Evolutionary conservation across 2,113 vertebrate species (phyloP).

Genomic region (Genyomyrus donnyi): DNA sequence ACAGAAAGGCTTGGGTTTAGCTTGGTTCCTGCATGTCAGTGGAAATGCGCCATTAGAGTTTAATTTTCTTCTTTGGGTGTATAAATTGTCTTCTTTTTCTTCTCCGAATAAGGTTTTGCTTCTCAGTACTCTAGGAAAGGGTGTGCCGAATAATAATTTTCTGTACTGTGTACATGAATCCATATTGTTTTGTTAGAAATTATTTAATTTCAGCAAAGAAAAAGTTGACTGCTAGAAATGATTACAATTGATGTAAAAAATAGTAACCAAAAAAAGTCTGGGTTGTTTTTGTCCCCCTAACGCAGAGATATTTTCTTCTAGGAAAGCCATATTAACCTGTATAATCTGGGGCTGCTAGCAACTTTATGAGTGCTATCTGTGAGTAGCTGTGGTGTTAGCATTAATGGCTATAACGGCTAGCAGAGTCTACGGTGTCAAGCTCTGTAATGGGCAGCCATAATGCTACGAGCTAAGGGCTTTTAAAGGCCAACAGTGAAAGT

Average conservation of each 20-base stretch:
- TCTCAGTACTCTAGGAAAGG: not conserved
- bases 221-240: not conserved
- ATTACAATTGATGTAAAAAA: not conserved
- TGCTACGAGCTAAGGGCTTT: not conserved
- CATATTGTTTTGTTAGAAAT: not conserved
- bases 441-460: not conserved
- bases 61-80: not conserved
- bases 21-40: not conserved
- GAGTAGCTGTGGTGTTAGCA: not conserved
- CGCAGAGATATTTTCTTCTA: not conserved
- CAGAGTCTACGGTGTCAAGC: not conserved
- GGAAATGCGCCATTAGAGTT: not conserved
- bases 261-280: not conserved
- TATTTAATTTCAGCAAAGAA: not conserved
- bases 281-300: not conserved
- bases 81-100: not conserved
- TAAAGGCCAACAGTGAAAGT: not conserved
- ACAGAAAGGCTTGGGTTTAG: not conserved
- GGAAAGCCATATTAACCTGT: not conserved
- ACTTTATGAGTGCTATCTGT: not conserved
- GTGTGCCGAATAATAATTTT: not conserved
- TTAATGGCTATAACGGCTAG: not conserved
- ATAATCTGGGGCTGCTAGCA: not conserved
- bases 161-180: not conserved
- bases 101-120: not conserved